Base-by-base conservation (phyloP, 92 coral and sea anemone species). In the Epizoanthus illoricatus region DNA sequence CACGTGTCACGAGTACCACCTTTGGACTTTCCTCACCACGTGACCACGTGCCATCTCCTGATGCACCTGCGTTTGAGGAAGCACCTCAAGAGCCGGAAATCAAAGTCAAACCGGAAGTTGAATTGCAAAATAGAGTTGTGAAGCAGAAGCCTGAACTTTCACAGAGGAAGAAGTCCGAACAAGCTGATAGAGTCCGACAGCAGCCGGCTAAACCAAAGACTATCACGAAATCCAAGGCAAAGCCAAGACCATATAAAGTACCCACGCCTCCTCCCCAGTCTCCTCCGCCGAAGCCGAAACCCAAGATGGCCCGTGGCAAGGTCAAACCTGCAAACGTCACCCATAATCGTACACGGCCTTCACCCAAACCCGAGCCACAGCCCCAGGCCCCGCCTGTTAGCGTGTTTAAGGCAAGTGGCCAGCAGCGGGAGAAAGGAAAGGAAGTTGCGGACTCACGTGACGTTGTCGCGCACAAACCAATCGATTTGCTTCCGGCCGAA, bases 401-500 rank as follows among this genome's bases (percentile, higher is more conserved):
- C 39, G 56, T 89, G 16, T 89, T 85, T 66, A 84, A 89, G 60
- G 92, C 92, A 33, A 89, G 89, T 55, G 92, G 92, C 8, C 81
- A 75, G 85, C 92, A 85, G 76, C 67, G 58, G 10, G 92, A 89
- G 69, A 69, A 88, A 85, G 92, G 92, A 74, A 82, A 89, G 21
- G 80, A 85, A 83, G 81, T 89, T 17, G 71, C 9, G 11, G 92
- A 89, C 11, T 39, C 73, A 41, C 73, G 74, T 10, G 65, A 69
- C 18, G 84, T 85, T 59, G 60, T 68, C 6, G 60, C 80, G 7
- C 87, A 79, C 52, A 85, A 80, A 52, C 80, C 81, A 60, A 52
- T 85, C 75, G 92, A 85, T 61, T 62, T 81, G 56, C 74, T 74
- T 47, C 81, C 92, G 81, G 92, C 84, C 4, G 92, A 89, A 67